Evolutionary conservation across 1,140 invertebrate species (phyloP).

Genomic region (Saccostrea glomerata): DNA sequence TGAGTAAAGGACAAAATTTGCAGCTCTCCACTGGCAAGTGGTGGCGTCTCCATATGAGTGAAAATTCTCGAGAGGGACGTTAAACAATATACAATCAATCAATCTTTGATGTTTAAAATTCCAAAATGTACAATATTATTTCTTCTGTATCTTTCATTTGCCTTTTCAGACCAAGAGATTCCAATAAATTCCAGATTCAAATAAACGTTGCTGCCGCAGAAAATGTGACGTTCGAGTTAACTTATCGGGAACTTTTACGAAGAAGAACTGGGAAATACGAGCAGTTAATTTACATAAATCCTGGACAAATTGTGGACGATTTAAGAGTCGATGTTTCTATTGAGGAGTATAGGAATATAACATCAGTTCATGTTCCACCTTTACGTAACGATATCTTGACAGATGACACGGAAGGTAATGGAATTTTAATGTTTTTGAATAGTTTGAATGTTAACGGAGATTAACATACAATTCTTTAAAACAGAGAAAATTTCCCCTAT

Average conservation of each 20-base stretch:
- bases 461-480: not conserved
- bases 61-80: too few relatives aligned
- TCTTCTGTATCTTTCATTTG: not conserved
- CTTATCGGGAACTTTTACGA: conserved; percentile 65
- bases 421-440: too few relatives aligned
- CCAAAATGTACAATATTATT: not conserved
- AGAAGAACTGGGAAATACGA: conserved; percentile 62
- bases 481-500: not conserved
- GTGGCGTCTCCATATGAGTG: too few relatives aligned
- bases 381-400: conserved; percentile 52
- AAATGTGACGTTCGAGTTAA: conserved; percentile 66
- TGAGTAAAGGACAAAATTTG: too few relatives aligned
- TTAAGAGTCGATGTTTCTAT: conserved; percentile 65
- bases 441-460: not conserved
- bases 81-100: too few relatives aligned
- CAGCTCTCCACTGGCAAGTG: too few relatives aligned
- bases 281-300: conserved; percentile 65
- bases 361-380: conserved; percentile 59
- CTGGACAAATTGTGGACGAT: conserved; percentile 59
- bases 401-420: not conserved
- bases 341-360: conserved; percentile 61
- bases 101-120: too few relatives aligned
- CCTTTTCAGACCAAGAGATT: conserved; percentile 51
- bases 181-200: conserved; percentile 68
- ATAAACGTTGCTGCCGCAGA: conserved; percentile 66